A percentile compares a stretch with the other conserved stretches of the same genome.
These are phyloP conservation scores for Dasyornis broadbenti DNA, from an alignment of 2,113 vertebrate species.

Conservation along the genomic window DNA sequence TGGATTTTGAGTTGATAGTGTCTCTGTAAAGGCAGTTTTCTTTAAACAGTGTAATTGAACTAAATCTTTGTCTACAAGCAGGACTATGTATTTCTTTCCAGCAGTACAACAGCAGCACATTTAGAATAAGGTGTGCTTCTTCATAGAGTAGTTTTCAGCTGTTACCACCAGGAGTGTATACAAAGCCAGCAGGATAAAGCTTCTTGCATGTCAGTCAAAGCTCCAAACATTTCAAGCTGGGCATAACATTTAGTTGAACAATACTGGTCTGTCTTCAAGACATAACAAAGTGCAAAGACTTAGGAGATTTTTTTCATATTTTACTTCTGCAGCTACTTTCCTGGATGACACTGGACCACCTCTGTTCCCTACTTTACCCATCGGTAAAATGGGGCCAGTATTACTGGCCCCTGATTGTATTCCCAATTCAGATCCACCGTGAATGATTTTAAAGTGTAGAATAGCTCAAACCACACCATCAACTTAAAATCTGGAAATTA, in stretches of 20 bases:
- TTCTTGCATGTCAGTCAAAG: background rate
- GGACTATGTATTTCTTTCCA: background rate
- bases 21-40: background rate
- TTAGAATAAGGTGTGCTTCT: background rate
- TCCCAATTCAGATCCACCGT: background rate
- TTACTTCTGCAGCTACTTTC: background rate
- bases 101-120: background rate
- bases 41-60: background rate
- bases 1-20: background rate
- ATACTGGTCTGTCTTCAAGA: background rate
- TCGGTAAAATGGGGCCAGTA: background rate
- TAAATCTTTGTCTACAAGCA: background rate
- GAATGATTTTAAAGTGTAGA: background rate
- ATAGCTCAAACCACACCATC: background rate
- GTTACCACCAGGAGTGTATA: fast-evolving
- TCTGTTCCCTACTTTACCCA: background rate
- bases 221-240: background rate
- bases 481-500: background rate
- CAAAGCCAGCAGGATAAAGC: background rate
- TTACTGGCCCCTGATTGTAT: background rate
- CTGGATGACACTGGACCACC: background rate
- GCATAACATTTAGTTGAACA: background rate
- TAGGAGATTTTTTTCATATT: background rate
- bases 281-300: background rate
- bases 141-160: background rate